Evolutionary conservation across 2,888 invertebrate genomes (phyloP).

Genomic region (Chorisops tibialis): DNA sequence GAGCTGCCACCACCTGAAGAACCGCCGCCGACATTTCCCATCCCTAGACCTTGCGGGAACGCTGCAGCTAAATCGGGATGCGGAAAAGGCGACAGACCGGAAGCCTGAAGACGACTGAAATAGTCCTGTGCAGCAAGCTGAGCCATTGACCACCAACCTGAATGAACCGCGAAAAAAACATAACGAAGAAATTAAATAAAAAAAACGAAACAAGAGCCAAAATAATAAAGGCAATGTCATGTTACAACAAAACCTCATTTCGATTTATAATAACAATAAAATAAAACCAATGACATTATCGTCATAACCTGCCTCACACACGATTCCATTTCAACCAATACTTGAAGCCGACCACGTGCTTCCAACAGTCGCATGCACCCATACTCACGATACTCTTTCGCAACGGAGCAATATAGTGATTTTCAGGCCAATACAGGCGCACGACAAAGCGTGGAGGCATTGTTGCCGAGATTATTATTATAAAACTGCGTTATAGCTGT

Average conservation of each 20-base stretch:
- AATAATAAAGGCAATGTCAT: no score
- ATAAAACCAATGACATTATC: slow-evolving; percentile 13
- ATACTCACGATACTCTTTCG: neutral
- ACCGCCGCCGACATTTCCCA: slow-evolving; percentile 38
- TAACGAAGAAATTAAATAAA: neutral
- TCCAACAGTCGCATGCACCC: slow-evolving; percentile 40
- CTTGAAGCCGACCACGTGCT: slow-evolving; percentile 32
- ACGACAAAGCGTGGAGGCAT: neutral
- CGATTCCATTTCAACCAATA: neutral
- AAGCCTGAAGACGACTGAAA: slow-evolving; percentile 76
- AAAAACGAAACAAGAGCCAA: neutral
- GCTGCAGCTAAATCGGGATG: slow-evolving; percentile 62
- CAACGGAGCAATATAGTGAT: neutral
- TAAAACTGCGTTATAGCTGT: neutral
- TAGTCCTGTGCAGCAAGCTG: slow-evolving; percentile 86
- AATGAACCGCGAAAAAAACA: slow-evolving; percentile 32
- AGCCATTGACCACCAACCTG: slow-evolving; percentile 91
- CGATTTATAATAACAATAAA: neutral
- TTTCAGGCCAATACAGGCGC: neutral
- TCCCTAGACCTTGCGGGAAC: slow-evolving; percentile 51
- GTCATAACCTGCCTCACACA: slow-evolving; percentile 26
- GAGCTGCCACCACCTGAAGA: slow-evolving; percentile 43
- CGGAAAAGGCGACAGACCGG: slow-evolving; percentile 70
- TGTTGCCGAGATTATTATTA: neutral
- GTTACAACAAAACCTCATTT: neutral